A percentile compares a stretch with the other conserved stretches of the same genome.
Conservation (phyloP, 2,113 vertebrate genomes). For the Morone chrysops region DNA sequence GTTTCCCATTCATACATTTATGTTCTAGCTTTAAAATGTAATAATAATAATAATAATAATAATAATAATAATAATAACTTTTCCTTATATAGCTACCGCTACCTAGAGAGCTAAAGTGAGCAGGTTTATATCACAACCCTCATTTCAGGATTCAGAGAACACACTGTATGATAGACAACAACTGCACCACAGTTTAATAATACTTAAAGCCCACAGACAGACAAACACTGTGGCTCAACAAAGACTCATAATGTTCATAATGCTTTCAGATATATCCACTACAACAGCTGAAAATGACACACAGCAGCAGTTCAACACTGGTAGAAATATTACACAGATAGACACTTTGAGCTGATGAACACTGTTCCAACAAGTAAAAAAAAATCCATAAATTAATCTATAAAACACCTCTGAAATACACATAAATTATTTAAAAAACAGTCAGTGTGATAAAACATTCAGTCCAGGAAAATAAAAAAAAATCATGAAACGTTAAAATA, state of each 20-base stretch:
- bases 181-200: background rate
- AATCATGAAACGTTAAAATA: background rate
- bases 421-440: background rate
- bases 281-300: background rate
- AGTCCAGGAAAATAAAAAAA: background rate
- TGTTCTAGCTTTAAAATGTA: too few relatives aligned
- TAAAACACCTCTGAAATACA: background rate
- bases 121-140: background rate
- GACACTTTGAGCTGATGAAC: background rate
- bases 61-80: too few relatives aligned
- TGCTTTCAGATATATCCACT: background rate
- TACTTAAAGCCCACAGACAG: background rate
- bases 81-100: too few relatives aligned
- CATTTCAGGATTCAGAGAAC: background rate
- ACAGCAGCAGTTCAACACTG: background rate
- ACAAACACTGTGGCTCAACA: background rate
- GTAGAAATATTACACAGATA: slow-evolving; percentile 1
- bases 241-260: background rate
- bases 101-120: too few relatives aligned
- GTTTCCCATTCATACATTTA: too few relatives aligned
- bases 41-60: too few relatives aligned
- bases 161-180: background rate
- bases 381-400: background rate
- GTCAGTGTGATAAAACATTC: slow-evolving; percentile 2
- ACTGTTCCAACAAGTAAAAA: background rate